Percentiles rank a stretch among this genome's conserved stretches.
Conservation (phyloP, 2,888 invertebrate species). For the Imbricaverruca yamaguchii region DNA sequence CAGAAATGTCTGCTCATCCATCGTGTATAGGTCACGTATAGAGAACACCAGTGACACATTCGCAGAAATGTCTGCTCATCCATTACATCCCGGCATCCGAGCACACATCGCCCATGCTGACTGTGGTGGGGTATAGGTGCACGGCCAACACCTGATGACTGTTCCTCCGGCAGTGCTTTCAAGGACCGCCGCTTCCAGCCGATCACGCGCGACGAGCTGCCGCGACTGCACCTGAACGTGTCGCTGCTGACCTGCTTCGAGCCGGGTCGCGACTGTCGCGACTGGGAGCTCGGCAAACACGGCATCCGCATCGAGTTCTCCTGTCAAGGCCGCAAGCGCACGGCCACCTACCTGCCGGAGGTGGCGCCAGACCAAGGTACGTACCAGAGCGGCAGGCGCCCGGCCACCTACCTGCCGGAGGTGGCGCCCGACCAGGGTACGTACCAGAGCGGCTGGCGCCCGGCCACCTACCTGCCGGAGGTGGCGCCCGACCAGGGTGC, state of each 20-base stretch:
- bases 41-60: too few relatives aligned
- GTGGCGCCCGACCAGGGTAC: slow-evolving; percentile 77
- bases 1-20: too few relatives aligned
- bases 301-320: slow-evolving; percentile 97
- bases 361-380: slow-evolving; percentile 54
- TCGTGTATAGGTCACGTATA: too few relatives aligned
- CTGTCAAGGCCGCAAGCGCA: slow-evolving; percentile 86
- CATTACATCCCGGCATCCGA: too few relatives aligned
- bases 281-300: slow-evolving; percentile 95
- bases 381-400: too few relatives aligned
- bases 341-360: slow-evolving; percentile 97
- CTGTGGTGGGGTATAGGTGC: too few relatives aligned
- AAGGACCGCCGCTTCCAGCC: slow-evolving; percentile 96
- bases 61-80: too few relatives aligned
- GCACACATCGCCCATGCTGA: too few relatives aligned
- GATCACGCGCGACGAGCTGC: slow-evolving; percentile 85
- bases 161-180: slow-evolving; percentile 63
- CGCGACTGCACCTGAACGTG: slow-evolving; percentile 86
- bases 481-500: background rate
- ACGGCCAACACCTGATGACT: slow-evolving; percentile 13
- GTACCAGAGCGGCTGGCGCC: background rate
- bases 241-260: slow-evolving; percentile 95
- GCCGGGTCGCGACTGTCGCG: slow-evolving; percentile 86
- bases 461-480: too few relatives aligned
- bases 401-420: too few relatives aligned